phyloP scores from a whole-genome alignment of 2,888 invertebrate genomes.

The Clusia tigrina region DNA sequence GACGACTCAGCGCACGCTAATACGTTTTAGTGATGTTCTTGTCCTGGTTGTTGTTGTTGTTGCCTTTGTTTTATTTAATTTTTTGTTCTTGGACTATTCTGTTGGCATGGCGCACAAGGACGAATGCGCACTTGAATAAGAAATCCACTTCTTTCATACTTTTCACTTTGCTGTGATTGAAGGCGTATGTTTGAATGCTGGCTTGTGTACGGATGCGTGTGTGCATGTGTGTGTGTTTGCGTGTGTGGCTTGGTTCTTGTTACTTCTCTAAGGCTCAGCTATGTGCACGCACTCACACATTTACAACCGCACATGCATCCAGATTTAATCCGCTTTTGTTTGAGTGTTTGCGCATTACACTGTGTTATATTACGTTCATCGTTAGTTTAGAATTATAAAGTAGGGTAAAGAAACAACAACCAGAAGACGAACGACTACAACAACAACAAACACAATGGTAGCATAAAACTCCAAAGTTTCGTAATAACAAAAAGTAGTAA shows the following conservation, averaged over 20 bases:
- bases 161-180: background rate
- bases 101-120: constrained; percentile 11
- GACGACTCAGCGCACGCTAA: no score
- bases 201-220: background rate
- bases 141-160: no score
- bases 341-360: background rate
- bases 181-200: background rate
- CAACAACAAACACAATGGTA: background rate
- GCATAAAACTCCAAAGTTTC: background rate
- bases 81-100: background rate
- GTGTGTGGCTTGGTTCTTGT: background rate
- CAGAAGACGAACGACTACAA: background rate
- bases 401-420: background rate
- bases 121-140: constrained; percentile 12
- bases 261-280: no score
- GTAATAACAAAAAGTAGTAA: background rate
- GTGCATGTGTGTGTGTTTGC: background rate
- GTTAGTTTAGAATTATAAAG: constrained; percentile 55
- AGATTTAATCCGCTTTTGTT: background rate
- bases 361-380: constrained; percentile 39
- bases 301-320: constrained; percentile 49
- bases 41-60: no score
- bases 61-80: no score
- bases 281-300: constrained; percentile 28
- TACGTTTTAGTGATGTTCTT: background rate